phyloP scores from a whole-genome alignment of 2,113 vertebrate genomes.

The Rhinolophus ferrumequinum region DNA sequence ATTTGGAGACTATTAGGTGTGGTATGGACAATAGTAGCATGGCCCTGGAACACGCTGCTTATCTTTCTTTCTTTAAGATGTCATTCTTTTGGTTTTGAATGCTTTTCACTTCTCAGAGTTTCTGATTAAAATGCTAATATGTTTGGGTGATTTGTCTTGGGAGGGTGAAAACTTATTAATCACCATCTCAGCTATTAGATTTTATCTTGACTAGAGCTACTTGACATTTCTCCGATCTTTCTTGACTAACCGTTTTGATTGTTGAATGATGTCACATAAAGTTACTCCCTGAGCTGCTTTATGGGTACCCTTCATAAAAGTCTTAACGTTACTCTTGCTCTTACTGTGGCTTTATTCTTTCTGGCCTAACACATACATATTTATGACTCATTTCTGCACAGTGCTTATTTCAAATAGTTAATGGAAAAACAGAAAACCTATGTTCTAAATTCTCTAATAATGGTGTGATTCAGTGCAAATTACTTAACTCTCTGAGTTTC shows the following conservation, averaged over 20 bases:
- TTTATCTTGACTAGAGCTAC: slow-evolving; percentile 12
- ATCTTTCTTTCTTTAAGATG: background rate
- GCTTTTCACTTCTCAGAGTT: background rate
- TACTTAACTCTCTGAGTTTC: background rate
- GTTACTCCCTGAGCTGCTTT: background rate
- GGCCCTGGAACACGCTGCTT: background rate
- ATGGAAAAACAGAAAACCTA: background rate
- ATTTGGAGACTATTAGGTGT: background rate
- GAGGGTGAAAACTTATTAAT: background rate
- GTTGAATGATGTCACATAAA: background rate
- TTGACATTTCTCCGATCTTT: background rate
- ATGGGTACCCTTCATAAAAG: background rate
- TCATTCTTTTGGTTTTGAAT: background rate
- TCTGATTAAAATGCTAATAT: background rate
- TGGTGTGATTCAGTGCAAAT: background rate
- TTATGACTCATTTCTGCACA: background rate
- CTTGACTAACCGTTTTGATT: background rate
- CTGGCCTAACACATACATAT: background rate
- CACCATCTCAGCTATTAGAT: background rate
- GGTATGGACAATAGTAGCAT: background rate
- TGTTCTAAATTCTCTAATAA: background rate
- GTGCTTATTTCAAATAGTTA: background rate
- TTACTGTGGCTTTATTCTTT: background rate
- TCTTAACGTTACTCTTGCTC: background rate
- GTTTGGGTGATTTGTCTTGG: background rate